These are phyloP conservation scores for Macropis europaea DNA, from an alignment of 2,888 invertebrate species.

Conservation along the genomic window DNA sequence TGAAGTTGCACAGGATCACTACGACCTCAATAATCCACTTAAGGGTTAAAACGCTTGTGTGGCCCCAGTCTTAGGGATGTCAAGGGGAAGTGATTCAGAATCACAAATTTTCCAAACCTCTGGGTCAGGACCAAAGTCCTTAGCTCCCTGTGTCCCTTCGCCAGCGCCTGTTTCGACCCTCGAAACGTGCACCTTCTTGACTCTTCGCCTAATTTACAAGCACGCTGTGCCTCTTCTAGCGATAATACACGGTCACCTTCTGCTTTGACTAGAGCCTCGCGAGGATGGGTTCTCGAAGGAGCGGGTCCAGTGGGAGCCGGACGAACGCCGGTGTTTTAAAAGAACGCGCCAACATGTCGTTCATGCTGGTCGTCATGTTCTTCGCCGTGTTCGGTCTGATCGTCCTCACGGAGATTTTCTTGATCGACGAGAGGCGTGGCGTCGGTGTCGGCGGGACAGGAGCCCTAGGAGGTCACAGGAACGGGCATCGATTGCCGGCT, in stretches of 20 bases:
- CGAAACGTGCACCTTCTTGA: too few relatives aligned
- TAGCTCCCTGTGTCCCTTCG: too few relatives aligned
- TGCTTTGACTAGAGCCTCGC: conserved; percentile 56
- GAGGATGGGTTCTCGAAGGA: conserved; percentile 80
- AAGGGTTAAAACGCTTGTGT: too few relatives aligned
- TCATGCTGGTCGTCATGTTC: conserved; percentile 94
- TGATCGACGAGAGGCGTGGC: conserved; percentile 83
- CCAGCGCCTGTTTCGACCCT: too few relatives aligned
- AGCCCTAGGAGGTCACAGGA: conserved; percentile 81
- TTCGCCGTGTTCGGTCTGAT: conserved; percentile 94
- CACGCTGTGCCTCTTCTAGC: too few relatives aligned
- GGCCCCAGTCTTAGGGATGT: too few relatives aligned
- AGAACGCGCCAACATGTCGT: conserved; percentile 93
- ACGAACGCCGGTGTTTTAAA: conserved; percentile 82
- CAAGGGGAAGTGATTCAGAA: too few relatives aligned
- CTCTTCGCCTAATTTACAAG: too few relatives aligned
- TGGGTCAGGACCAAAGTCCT: too few relatives aligned
- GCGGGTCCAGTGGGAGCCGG: conserved; percentile 78
- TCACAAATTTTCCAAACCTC: too few relatives aligned
- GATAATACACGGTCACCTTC: not conserved
- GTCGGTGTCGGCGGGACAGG: conserved; percentile 82
- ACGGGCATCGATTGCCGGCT: conserved; percentile 80
- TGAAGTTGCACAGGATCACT: too few relatives aligned
- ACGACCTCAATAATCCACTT: too few relatives aligned
- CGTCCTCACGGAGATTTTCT: conserved; percentile 91